Conservation (phyloP, 2,797 vertebrate species). For the Taeniopygia guttata region DNA sequence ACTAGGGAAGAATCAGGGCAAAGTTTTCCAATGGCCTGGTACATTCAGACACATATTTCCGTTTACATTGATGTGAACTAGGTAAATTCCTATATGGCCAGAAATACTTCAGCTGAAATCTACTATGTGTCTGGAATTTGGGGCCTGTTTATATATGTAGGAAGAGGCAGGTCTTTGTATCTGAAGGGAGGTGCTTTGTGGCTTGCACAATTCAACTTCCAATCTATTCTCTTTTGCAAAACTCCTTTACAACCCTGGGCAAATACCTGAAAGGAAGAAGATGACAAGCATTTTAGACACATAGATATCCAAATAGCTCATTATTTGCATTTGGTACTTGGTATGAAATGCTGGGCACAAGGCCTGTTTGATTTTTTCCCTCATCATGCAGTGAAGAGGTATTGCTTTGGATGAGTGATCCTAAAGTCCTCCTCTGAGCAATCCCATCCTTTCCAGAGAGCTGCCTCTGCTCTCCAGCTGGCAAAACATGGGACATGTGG, state of each 20-base stretch:
- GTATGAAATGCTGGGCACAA: neutral
- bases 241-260: neutral
- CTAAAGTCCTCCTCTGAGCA: neutral
- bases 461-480: neutral
- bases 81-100: neutral
- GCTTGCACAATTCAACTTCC: neutral
- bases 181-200: neutral
- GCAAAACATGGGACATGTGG: neutral
- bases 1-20: neutral
- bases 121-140: neutral
- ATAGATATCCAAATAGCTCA: no score
- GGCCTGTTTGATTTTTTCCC: neutral
- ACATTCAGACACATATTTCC: neutral
- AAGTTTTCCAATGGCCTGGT: neutral
- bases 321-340: neutral
- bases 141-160: neutral
- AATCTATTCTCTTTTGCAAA: neutral
- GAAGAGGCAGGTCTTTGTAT: neutral
- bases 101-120: neutral
- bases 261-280: neutral
- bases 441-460: neutral
- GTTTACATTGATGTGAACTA: neutral
- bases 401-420: neutral
- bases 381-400: neutral
- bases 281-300: neutral